These are phyloP conservation scores for Acanthiza pusilla DNA, from an alignment of 2,797 vertebrate species.

Conservation along the genomic window DNA sequence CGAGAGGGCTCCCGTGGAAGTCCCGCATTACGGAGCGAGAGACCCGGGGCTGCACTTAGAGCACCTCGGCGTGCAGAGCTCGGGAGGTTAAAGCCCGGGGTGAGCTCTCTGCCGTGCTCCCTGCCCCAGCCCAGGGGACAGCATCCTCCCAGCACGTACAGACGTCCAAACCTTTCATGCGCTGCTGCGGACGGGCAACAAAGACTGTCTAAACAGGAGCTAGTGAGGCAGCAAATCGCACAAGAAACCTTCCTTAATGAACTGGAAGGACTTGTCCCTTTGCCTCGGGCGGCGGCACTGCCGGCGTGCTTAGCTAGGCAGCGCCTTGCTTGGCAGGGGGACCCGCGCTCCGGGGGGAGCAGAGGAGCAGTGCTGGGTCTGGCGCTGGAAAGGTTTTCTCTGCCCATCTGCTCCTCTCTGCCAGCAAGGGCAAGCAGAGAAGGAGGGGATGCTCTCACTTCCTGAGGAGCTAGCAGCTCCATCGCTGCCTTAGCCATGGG, in stretches of 20 bases:
- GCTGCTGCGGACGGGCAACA: not conserved
- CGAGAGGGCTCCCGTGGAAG: not conserved
- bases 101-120: not conserved
- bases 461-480: not conserved
- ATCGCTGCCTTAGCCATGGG: not conserved
- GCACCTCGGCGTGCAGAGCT: not conserved
- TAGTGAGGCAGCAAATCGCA: constrained; percentile 61
- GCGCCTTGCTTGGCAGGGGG: not conserved
- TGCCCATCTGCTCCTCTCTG: not conserved
- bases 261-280: constrained; percentile 64
- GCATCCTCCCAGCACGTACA: not conserved
- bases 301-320: not conserved
- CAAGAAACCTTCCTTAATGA: constrained; percentile 66
- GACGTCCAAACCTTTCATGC: constrained; percentile 3
- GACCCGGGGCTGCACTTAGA: constrained; percentile 2
- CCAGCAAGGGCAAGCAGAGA: not conserved
- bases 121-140: not conserved
- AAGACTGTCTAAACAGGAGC: constrained; percentile 58
- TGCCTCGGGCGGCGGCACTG: not conserved
- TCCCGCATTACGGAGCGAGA: not conserved
- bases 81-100: not conserved
- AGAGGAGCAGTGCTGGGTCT: not conserved
- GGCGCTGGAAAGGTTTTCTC: not conserved
- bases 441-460: not conserved
- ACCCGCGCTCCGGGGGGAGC: not conserved